These are phyloP conservation scores for Hirtodrosophila trivittata DNA, from an alignment of 2,888 invertebrate genomes.

Conservation along the genomic window DNA sequence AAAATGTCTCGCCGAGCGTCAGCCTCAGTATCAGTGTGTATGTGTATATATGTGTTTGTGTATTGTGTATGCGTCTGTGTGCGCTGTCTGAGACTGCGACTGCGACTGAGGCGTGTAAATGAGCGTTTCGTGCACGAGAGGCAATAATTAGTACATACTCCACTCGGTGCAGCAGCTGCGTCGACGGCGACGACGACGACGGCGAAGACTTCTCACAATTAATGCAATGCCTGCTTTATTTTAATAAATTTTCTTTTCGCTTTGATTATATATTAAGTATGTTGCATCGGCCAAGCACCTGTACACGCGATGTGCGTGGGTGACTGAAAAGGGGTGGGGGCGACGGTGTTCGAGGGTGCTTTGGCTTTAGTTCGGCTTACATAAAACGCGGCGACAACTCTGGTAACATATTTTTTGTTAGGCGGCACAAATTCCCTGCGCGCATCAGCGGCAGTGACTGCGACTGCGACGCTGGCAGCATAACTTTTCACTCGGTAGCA, in stretches of 20 bases:
- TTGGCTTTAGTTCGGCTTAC: slow-evolving; percentile 37
- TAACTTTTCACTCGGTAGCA: slow-evolving; percentile 59
- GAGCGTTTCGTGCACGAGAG: slow-evolving; percentile 65
- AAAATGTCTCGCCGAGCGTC: slow-evolving; percentile 56
- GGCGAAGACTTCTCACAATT: slow-evolving; percentile 36
- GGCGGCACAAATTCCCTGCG: slow-evolving; percentile 62
- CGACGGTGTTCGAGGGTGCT: not conserved
- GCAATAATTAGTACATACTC: slow-evolving; percentile 69
- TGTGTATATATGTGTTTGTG: slow-evolving; percentile 22
- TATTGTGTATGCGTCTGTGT: slow-evolving; percentile 14
- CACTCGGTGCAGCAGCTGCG: slow-evolving; percentile 54
- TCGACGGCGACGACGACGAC: slow-evolving; percentile 38
- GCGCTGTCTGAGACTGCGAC: slow-evolving; percentile 39
- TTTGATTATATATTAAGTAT: slow-evolving; percentile 18
- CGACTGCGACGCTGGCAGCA: slow-evolving; percentile 60
- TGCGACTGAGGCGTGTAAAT: slow-evolving; percentile 64
- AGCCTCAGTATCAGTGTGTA: slow-evolving; percentile 50
- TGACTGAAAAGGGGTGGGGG: not conserved
- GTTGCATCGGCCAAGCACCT: slow-evolving; percentile 46
- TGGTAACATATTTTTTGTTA: slow-evolving; percentile 61
- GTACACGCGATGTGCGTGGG: slow-evolving; percentile 41
- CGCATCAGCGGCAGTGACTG: slow-evolving; percentile 42
- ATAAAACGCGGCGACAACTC: slow-evolving; percentile 62
- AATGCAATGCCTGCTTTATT: slow-evolving; percentile 28
- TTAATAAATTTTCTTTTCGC: slow-evolving; percentile 10